Conservation (phyloP, 2,113 vertebrate species). For the Stegostoma tigrinum region DNA sequence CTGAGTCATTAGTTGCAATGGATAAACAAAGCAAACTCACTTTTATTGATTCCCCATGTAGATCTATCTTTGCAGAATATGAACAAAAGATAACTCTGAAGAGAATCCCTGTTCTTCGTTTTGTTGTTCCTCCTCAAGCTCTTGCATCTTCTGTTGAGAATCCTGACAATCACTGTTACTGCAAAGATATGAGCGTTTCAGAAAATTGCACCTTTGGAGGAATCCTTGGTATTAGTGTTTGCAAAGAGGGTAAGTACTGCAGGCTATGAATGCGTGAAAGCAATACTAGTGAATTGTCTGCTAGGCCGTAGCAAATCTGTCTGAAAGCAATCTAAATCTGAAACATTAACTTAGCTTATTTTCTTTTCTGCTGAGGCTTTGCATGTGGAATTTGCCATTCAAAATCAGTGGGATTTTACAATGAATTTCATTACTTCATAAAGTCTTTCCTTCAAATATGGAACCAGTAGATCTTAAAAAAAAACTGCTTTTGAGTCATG, state of each 20-base stretch:
- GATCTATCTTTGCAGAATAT: conserved; percentile 75
- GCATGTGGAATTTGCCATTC: neutral
- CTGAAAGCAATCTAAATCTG: neutral
- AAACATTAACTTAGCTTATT: neutral
- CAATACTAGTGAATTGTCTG: too few species aligned
- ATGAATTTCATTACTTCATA: neutral
- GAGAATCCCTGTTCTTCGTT: conserved; percentile 80
- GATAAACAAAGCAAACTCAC: neutral
- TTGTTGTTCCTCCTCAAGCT: conserved; percentile 56
- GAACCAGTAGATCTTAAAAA: too few species aligned
- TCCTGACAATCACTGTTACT: conserved; percentile 76
- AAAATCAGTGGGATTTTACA: neutral
- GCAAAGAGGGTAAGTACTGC: conserved; percentile 61
- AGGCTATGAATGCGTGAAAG: neutral
- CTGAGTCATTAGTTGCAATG: conserved; percentile 15
- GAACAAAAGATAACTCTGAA: conserved; percentile 53
- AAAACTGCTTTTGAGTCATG: neutral
- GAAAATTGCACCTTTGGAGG: conserved; percentile 71
- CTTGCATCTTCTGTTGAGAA: conserved; percentile 68
- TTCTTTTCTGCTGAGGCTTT: neutral
- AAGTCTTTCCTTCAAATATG: neutral
- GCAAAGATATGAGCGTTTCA: conserved; percentile 50
- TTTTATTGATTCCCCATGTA: conserved; percentile 44
- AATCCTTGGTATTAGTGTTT: conserved; percentile 68
- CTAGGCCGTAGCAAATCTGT: neutral